A percentile compares a stretch with the other conserved stretches of the same genome.
phyloP scores from a whole-genome alignment of 2,888 invertebrate genomes.

The Adelognathus sp. region DNA sequence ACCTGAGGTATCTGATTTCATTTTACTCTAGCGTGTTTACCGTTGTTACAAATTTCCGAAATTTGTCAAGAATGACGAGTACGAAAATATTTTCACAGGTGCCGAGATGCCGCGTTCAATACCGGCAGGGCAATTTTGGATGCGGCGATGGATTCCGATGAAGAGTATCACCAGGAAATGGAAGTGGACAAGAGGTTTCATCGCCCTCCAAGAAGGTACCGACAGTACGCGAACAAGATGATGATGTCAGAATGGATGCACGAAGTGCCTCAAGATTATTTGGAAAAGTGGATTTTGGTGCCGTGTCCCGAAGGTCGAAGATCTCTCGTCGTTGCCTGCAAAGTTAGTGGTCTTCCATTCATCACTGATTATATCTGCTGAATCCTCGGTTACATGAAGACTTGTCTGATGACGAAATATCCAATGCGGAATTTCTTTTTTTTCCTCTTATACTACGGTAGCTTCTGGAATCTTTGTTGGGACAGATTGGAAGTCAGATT shows the following conservation, averaged over 20 bases:
- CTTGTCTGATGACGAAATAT: too few species aligned
- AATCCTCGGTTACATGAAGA: too few species aligned
- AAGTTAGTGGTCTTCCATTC: conserved; percentile 81
- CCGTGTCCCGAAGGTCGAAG: conserved; percentile 93
- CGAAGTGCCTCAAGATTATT: conserved; percentile 90
- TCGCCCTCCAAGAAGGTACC: conserved; percentile 51
- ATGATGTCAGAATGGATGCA: conserved; percentile 98
- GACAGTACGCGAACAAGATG: conserved; percentile 82
- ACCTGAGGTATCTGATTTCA: too few species aligned
- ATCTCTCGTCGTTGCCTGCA: conserved; percentile 89
- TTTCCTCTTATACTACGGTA: too few species aligned
- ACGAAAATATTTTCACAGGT: too few species aligned
- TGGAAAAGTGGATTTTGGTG: conserved; percentile 87
- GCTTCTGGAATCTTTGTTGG: too few species aligned
- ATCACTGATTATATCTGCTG: conserved; percentile 38
- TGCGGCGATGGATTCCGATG: conserved; percentile 68
- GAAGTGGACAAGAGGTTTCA: conserved; percentile 54
- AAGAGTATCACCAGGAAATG: conserved; percentile 64
- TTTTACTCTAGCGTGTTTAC: too few species aligned
- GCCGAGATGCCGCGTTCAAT: conserved; percentile 72
- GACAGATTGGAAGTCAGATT: too few species aligned
- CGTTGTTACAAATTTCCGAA: too few species aligned
- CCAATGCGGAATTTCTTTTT: too few species aligned
- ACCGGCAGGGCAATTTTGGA: conserved; percentile 82
- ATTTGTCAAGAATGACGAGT: too few species aligned